A percentile compares a stretch with the other conserved stretches of the same genome.
Evolutionary conservation across 2,113 vertebrate species (phyloP).

Genomic region (Scatophagus argus): DNA sequence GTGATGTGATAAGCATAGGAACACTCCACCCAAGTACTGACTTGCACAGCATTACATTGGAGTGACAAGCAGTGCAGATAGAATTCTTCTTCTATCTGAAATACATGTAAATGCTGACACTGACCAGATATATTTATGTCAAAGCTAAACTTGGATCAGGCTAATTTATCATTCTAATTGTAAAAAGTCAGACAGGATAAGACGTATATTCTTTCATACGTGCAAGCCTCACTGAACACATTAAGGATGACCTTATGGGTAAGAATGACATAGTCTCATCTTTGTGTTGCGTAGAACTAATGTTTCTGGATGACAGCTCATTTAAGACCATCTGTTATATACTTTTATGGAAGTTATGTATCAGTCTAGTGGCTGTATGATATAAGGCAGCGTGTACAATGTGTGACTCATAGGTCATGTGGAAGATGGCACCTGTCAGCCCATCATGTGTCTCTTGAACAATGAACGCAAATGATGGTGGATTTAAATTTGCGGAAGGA

Average conservation of each 20-base stretch:
- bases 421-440: constrained; percentile 16
- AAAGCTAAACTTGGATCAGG: not conserved
- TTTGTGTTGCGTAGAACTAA: constrained; percentile 3
- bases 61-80: not conserved
- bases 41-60: not conserved
- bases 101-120: not conserved
- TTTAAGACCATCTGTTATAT: constrained; percentile 11
- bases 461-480: constrained; percentile 30
- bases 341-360: constrained; percentile 9
- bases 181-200: constrained; percentile 3
- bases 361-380: constrained; percentile 33
- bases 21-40: not conserved
- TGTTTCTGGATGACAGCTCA: constrained; percentile 16
- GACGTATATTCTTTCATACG: not conserved
- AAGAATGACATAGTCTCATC: constrained; percentile 11
- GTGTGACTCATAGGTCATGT: constrained; percentile 58
- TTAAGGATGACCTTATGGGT: not conserved
- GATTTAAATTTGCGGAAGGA: constrained; percentile 15
- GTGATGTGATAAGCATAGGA: not conserved
- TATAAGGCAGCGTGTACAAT: constrained; percentile 25
- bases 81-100: not conserved
- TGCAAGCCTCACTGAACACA: constrained; percentile 25
- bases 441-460: constrained; percentile 35
- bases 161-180: constrained; percentile 26
- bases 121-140: not conserved